phyloP scores from a whole-genome alignment of 2,113 vertebrate species.

The Leuciscus idus region DNA sequence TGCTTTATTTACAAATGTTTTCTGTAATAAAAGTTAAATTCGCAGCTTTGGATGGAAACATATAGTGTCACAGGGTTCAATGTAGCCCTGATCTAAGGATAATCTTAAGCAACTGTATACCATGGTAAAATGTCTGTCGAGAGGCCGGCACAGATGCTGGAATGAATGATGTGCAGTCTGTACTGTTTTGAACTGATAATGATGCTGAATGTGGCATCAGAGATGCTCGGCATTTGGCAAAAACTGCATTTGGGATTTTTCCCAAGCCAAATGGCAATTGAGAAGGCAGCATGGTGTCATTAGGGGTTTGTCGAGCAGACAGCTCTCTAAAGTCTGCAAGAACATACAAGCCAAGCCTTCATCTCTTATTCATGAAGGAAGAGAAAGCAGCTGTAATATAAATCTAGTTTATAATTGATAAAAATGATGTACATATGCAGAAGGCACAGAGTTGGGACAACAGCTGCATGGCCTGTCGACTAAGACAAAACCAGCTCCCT shows the following conservation, averaged over 20 bases:
- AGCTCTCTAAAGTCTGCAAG: slow-evolving; percentile 50
- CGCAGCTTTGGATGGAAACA: too few species aligned
- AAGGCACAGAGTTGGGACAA: slow-evolving; percentile 46
- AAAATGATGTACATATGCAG: background rate
- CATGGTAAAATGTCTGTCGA: background rate
- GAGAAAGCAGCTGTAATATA: slow-evolving; percentile 62
- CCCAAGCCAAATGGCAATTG: slow-evolving; percentile 60
- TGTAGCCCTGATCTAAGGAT: background rate
- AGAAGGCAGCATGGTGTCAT: slow-evolving; percentile 66
- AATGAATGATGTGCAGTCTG: background rate
- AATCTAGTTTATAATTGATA: slow-evolving; percentile 35
- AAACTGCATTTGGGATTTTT: slow-evolving; percentile 62
- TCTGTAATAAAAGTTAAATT: too few species aligned
- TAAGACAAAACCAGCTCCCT: slow-evolving; percentile 58
- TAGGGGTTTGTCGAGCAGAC: slow-evolving; percentile 66
- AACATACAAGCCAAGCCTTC: slow-evolving; percentile 61
- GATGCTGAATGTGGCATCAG: slow-evolving; percentile 56
- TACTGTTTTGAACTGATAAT: slow-evolving; percentile 43
- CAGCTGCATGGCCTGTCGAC: slow-evolving; percentile 60
- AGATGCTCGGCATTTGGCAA: slow-evolving; percentile 55
- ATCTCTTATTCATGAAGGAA: slow-evolving; percentile 70
- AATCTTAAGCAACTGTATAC: background rate
- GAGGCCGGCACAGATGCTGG: background rate
- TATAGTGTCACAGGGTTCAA: background rate
- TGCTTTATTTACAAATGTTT: too few species aligned